Percentiles rank a stretch among this genome's conserved stretches.
phyloP scores from a whole-genome alignment of 2,888 invertebrate species.

The Nezara viridula region DNA sequence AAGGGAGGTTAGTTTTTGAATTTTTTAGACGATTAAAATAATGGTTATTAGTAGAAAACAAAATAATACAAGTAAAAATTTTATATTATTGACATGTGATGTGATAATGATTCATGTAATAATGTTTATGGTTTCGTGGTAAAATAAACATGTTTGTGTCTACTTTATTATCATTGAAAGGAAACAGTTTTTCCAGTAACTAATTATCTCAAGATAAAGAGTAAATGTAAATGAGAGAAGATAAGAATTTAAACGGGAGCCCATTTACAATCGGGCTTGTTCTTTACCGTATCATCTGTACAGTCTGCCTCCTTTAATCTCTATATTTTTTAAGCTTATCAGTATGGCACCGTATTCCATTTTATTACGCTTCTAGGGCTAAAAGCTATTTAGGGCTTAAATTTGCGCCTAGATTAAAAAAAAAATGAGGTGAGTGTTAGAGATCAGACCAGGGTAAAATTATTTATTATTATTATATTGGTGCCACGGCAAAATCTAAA shows the following conservation, averaged over 20 bases:
- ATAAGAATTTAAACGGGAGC: neutral
- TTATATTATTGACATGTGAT: neutral
- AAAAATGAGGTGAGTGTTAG: too few relatives aligned
- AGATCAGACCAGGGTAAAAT: too few relatives aligned
- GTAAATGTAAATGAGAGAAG: neutral
- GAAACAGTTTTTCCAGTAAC: neutral
- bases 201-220: neutral
- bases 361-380: too few relatives aligned
- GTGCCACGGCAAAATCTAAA: too few relatives aligned
- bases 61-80: neutral
- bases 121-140: neutral
- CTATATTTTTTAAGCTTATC: neutral
- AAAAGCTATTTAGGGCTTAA: too few relatives aligned
- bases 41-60: too few relatives aligned
- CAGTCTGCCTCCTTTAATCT: neutral
- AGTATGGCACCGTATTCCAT: neutral
- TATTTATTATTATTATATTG: too few relatives aligned
- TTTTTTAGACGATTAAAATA: too few relatives aligned
- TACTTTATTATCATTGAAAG: neutral
- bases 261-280: neutral
- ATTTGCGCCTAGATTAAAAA: too few relatives aligned
- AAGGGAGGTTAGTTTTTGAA: too few relatives aligned
- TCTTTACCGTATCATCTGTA: neutral
- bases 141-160: neutral
- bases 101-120: neutral